phyloP scores from a whole-genome alignment of 2,888 invertebrate genomes.

The Heliconius erato region DNA sequence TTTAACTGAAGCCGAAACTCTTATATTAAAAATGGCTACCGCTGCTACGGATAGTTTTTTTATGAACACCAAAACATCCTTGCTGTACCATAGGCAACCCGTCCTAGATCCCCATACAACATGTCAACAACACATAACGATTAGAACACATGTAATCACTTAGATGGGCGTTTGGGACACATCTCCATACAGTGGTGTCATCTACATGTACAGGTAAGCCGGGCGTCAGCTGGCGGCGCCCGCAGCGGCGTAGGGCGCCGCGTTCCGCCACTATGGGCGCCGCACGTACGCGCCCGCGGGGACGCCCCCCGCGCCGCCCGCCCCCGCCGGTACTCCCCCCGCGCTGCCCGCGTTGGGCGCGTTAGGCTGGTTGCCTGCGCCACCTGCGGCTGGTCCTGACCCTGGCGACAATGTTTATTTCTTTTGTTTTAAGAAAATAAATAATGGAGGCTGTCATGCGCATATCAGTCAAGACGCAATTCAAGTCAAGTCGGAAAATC shows the following conservation, averaged over 20 bases:
- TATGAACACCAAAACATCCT: neutral
- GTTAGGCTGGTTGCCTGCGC: neutral
- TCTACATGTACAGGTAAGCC: slow-evolving; percentile 15
- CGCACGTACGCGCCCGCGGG: slow-evolving; percentile 56
- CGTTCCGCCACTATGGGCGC: slow-evolving; percentile 72
- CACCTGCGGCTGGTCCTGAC: neutral
- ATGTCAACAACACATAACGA: neutral
- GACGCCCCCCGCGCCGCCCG: slow-evolving; percentile 52
- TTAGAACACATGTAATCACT: neutral
- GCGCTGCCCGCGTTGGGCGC: slow-evolving; percentile 46
- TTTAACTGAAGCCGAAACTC: neutral
- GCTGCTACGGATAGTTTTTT: no score
- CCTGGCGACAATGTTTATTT: neutral
- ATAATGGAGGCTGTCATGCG: neutral
- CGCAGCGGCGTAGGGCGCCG: slow-evolving; percentile 62
- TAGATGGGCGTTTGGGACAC: neutral
- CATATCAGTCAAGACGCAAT: neutral
- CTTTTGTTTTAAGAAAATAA: neutral
- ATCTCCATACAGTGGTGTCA: neutral
- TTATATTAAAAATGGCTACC: no score
- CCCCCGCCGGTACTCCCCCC: neutral
- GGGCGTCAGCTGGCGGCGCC: slow-evolving; percentile 51
- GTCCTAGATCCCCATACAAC: neutral
- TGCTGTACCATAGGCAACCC: neutral
- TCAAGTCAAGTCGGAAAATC: no score